These are phyloP conservation scores for Molorchus minor DNA, from an alignment of 2,888 invertebrate species.

Conservation along the genomic window DNA sequence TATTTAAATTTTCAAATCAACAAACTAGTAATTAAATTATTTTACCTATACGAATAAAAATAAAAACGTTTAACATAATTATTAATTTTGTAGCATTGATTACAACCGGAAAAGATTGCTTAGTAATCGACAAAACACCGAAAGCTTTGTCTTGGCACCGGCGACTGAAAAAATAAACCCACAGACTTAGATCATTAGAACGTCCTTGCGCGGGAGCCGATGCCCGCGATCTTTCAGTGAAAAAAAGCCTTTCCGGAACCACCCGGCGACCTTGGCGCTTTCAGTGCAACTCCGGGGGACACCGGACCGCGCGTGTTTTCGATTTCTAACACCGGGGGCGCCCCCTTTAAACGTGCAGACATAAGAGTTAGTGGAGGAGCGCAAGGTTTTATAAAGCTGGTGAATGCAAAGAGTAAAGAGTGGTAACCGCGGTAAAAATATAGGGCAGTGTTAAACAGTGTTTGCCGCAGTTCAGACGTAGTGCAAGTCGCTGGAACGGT, in stretches of 20 bases:
- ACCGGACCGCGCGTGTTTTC: constrained; percentile 17
- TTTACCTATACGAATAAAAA: not conserved
- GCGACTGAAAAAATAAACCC: not conserved
- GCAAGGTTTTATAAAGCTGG: constrained; percentile 41
- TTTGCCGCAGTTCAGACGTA: constrained; percentile 25
- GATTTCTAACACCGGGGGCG: constrained; percentile 29
- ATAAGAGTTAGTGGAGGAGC: constrained; percentile 36
- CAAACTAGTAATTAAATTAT: not conserved
- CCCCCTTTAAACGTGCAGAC: constrained; percentile 17
- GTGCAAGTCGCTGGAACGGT: constrained; percentile 33
- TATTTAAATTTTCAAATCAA: not conserved
- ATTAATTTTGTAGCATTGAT: not conserved
- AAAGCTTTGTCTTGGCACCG: constrained; percentile 2
- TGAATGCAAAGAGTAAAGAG: constrained; percentile 32
- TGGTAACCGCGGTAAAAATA: constrained; percentile 39
- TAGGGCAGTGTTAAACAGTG: constrained; percentile 37
- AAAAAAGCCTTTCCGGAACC: constrained; percentile 33
- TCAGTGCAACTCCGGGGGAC: constrained; percentile 23
- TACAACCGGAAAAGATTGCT: constrained; percentile 6
- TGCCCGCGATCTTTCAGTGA: constrained; percentile 19
- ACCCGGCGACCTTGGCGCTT: constrained; percentile 34
- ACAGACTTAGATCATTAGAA: constrained; percentile 2
- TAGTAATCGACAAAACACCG: not conserved
- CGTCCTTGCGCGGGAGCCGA: constrained; percentile 24
- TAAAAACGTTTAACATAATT: not conserved